Evolutionary conservation across 2,113 vertebrate genomes (phyloP).

Genomic region (Drymodes brunneopygia): DNA sequence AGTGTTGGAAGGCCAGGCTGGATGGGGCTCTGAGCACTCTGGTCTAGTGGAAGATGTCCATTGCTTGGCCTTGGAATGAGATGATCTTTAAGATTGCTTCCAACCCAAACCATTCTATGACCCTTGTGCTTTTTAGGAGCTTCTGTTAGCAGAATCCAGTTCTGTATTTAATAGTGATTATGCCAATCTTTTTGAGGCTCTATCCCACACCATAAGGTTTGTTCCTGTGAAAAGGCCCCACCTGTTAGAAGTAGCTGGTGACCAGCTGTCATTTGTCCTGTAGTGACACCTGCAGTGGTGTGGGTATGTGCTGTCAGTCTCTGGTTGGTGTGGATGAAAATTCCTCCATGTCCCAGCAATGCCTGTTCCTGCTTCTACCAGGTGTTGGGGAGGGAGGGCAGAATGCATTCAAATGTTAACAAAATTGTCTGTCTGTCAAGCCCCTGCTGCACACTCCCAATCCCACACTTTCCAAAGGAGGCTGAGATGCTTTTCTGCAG

Average conservation of each 20-base stretch:
- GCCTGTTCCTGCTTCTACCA: background rate
- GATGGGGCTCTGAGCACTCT: background rate
- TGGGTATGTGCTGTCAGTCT: background rate
- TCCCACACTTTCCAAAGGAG: background rate
- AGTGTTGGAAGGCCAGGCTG: background rate
- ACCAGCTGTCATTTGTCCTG: background rate
- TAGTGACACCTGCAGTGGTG: background rate
- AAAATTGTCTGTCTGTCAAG: background rate
- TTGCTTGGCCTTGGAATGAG: too few species aligned
- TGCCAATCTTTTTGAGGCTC: background rate
- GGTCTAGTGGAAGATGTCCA: background rate
- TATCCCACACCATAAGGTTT: background rate
- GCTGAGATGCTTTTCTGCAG: background rate
- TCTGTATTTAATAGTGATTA: background rate
- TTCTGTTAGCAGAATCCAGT: background rate
- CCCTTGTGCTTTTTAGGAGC: background rate
- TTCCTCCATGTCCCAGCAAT: background rate
- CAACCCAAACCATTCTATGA: background rate
- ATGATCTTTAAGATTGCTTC: rapidly evolving
- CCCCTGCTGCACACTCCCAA: rapidly evolving
- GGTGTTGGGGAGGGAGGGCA: background rate
- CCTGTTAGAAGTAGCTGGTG: background rate
- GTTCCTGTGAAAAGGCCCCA: background rate
- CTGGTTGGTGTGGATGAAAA: background rate
- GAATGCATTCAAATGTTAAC: background rate